A percentile compares a stretch with the other conserved stretches of the same genome.
These are phyloP conservation scores for Pecten maximus DNA, from an alignment of 2,888 invertebrate genomes.

Conservation along the genomic window DNA sequence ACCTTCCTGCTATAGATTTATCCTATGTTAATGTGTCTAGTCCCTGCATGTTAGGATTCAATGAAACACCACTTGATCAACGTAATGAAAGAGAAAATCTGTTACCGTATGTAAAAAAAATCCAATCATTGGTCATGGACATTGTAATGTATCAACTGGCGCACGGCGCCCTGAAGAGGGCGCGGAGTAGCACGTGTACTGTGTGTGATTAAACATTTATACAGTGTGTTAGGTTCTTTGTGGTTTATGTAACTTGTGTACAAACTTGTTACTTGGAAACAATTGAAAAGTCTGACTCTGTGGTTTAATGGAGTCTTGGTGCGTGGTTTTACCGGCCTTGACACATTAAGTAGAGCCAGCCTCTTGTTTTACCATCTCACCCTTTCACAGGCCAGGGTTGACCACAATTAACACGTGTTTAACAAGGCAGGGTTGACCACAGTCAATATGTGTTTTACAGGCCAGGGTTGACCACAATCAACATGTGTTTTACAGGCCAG, in stretches of 20 bases:
- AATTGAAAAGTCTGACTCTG: not conserved
- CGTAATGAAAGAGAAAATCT: not conserved
- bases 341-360: not conserved
- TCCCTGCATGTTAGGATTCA: not conserved
- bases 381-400: no score
- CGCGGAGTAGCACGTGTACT: not conserved
- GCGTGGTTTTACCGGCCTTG: not conserved
- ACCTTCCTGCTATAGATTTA: not conserved
- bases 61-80: not conserved
- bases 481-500: no score
- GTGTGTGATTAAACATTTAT: constrained; percentile 14
- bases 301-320: not conserved
- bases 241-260: not conserved
- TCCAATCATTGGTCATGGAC: not conserved
- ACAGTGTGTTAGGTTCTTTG: not conserved
- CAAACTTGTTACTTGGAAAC: not conserved
- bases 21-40: not conserved
- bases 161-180: not conserved
- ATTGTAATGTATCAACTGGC: not conserved
- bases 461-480: no score
- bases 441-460: no score
- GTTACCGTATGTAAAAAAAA: not conserved
- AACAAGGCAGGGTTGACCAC: no score
- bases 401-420: no score
- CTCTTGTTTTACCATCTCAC: not conserved